Conservation (phyloP, 2,797 vertebrate species). For the Syndactyla subalaris region DNA sequence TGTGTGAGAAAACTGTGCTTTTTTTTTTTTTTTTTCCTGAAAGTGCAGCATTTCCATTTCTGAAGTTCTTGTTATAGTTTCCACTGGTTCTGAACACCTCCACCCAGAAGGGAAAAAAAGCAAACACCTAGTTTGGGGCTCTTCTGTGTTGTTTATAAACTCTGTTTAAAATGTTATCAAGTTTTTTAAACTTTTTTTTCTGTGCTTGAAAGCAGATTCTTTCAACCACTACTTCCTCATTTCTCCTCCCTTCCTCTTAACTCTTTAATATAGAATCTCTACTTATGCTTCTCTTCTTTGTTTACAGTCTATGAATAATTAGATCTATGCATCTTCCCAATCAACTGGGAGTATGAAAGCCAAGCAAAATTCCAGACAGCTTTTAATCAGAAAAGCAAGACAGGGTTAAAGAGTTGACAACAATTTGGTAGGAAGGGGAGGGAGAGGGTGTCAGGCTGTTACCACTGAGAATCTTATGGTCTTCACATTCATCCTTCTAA, state of each 20-base stretch:
- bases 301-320: background rate
- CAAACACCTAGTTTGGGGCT: background rate
- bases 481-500: background rate
- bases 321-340: background rate
- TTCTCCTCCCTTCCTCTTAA: constrained; percentile 63
- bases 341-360: background rate
- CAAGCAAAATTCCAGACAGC: background rate
- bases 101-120: fast-evolving
- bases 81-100: background rate
- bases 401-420: background rate
- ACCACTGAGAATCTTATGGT: background rate
- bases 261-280: background rate
- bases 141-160: background rate
- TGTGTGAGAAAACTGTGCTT: background rate
- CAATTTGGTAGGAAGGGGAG: background rate
- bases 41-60: background rate
- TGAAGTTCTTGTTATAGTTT: background rate
- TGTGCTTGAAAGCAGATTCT: constrained; percentile 7
- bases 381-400: background rate
- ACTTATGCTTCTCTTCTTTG: background rate
- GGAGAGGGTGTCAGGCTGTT: background rate
- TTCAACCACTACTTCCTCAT: constrained; percentile 62
- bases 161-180: background rate
- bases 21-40: background rate
- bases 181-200: background rate